Percentiles rank a stretch among this genome's conserved stretches.
Conservation (phyloP, 2,888 invertebrate species). For the Stenchaetothrips biformis region DNA sequence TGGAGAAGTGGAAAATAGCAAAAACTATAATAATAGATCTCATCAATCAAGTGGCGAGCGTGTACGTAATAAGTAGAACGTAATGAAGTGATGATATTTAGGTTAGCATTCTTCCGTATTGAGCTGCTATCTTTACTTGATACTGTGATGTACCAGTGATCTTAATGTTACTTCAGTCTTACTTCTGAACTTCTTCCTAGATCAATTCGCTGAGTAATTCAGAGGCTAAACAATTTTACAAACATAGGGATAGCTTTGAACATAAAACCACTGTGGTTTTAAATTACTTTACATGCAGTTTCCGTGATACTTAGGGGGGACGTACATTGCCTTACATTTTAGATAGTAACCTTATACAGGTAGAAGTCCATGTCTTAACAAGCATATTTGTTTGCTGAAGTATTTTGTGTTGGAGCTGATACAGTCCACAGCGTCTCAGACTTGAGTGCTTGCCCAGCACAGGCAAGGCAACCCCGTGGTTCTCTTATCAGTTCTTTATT, state of each 20-base stretch:
- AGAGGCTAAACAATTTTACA: neutral
- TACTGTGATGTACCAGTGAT: conserved; percentile 11
- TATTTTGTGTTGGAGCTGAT: too few relatives aligned
- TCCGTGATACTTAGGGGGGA: too few relatives aligned
- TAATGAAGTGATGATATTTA: neutral
- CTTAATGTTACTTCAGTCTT: neutral
- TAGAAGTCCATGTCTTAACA: too few relatives aligned
- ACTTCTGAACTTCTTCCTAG: neutral
- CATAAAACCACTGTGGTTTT: neutral
- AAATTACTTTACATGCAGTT: neutral
- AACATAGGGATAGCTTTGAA: neutral
- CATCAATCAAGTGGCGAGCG: neutral
- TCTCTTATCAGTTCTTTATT: too few relatives aligned
- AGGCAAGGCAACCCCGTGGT: too few relatives aligned
- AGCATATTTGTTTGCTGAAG: too few relatives aligned
- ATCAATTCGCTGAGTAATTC: neutral
- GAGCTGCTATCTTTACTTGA: neutral
- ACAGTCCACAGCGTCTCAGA: too few relatives aligned
- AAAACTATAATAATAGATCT: neutral
- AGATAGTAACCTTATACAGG: too few relatives aligned
- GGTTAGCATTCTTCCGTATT: neutral
- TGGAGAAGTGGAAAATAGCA: neutral
- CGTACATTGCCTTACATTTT: too few relatives aligned
- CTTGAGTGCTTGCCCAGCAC: too few relatives aligned
- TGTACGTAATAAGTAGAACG: neutral